Base-by-base conservation (phyloP, 2,113 vertebrate genomes). In the Atlantisia rogersi region DNA sequence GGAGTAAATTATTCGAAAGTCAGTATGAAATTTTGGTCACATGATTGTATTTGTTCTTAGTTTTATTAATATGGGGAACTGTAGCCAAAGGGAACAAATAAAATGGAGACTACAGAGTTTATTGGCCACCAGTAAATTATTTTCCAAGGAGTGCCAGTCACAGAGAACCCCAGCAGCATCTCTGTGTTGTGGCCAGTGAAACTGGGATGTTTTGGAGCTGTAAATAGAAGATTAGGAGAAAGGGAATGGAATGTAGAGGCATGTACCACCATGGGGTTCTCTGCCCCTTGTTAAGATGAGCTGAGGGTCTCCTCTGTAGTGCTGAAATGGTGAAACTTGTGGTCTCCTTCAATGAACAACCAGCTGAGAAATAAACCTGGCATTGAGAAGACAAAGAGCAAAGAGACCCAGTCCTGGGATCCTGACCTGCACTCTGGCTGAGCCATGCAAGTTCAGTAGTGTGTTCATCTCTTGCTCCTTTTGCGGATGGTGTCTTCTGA, bases 231-330 rank as follows among this genome's bases (percentile, higher is more conserved):
- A 37, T 42, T 4, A 53, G 65, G 71, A 28, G 25, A 29, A 10
- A 6, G 35, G 42, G 24, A 48, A 18, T 42, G n/a, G 15, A 50
- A 25, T 11, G 32, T 12, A 42, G 16, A 8, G 22, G 14, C 24
- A 0, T 0, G 14, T 63, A 10, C 81, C 59, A 11, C 35, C 46
- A 55, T 0, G 2, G 35, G 2, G 7, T 0, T n/a, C 55, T 65
- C 44, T 74, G 53, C 59, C 55, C 10, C 77, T 67, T 12, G n/a
- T 58, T 73, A 42, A 35, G 31, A 6, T 50, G 63, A 91, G 15
- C 0, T 81, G 63, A 12, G 32, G 8, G 3, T 59, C 42, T 73
- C 35, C 9, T 80, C 53, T 63, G 15, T 39, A 62, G 40, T 5
- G 28, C 19, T 59, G 44, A 32, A 68, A 59, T 24, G 7, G 14